Evolutionary conservation across 2,797 vertebrate genomes (phyloP), one percentile per base, ranked within the genome.

Genomic region (Pyrocephalus nanus): DNA sequence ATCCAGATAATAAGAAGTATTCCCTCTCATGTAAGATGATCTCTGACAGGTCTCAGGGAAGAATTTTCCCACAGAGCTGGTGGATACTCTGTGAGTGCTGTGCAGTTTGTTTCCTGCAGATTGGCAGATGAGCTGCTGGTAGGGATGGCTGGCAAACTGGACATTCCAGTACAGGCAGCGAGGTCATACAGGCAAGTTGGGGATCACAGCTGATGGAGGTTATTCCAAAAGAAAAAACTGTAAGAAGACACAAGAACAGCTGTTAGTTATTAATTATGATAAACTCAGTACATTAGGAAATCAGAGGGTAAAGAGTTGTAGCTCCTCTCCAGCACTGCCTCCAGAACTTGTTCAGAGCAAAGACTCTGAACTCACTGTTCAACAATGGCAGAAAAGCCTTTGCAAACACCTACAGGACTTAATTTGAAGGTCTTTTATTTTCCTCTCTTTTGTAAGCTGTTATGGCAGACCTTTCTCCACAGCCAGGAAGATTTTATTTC

Each of bases 11-110:
- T 76, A 90, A 86, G 12, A 32, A 80, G 45, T 3, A 58, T 73
- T 84, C 77, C 47, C 51, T 82, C 70, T 79, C 93, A 47, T 71
- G 58, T 81, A 95, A 95, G 85, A 88, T 45, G 90, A 95, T 95
- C 62, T 8, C 54, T 18, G 16, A 23, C 43, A 61, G 64, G 76
- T 76, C 92, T 88, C 20, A 0, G 34, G 45, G 73, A 77, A 85
- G 67, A 72, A 76, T 84, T 93, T 95, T 94, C 93, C 81, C 94
- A 89, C 82, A 65, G 65, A 60, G 50, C 53, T 51, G 32, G 73
- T 75, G 89, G 91, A 87, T 34, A 58, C 45, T 21, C 60, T 19
- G 54, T 12, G 76, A 94, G 45, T 1, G 1, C 64, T 36, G 66
- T 12, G 32, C 62, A 34, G 23, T 9, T 32, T 66, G 32, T 54